Evolutionary conservation across 2,797 vertebrate genomes (phyloP), one percentile per base, ranked within the genome.

Genomic region (Chrysocyon brachyurus): DNA sequence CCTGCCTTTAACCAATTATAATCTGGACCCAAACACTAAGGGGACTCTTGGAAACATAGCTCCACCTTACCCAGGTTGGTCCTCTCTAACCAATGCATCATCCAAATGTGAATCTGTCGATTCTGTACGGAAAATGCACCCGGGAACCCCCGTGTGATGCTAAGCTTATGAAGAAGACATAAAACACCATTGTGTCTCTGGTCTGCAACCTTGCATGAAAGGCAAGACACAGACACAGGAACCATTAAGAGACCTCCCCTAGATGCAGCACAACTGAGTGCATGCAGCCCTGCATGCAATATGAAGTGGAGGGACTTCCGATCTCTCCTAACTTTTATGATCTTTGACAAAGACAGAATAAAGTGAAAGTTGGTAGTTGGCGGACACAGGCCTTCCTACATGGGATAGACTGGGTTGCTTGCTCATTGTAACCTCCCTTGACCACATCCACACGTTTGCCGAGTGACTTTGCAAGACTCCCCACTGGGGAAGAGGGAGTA

Each of bases 261-360:
- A 10, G 16, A 11, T 6, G 4, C 40, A 4, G 24, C 1, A 3
- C 17, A 0, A 1, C 15, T 10, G 12, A 56, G 61, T 1, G 15
- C 9, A 2, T 3, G 6, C 36, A 9, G 12, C 15, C 3, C 82
- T 10, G 56, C 33, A 0, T 22, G 63, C 33, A 0, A 0, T 14
- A 75, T 0, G 16, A 56, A 12, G n/a, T 2, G 16, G 64, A 22
- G 57, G 12, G 19, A 7, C 1, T 22, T 21, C 46, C 3, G 46
- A 46, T 22, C 16, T n/a, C 83, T 73, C 46, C 46, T 7, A 16
- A 70, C 63, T n/a, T 46, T 33, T 31, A 6, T 16, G 28, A 46
- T 31, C 28, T 72, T 70, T n/a, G 64, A 46, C 82, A 54, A 26
- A 70, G 64, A 21, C 63, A 15, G 28, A 40, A 56, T 12, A 24